These are phyloP conservation scores for Melitaea athalia DNA, from an alignment of 2,888 invertebrate species.

Conservation along the genomic window DNA sequence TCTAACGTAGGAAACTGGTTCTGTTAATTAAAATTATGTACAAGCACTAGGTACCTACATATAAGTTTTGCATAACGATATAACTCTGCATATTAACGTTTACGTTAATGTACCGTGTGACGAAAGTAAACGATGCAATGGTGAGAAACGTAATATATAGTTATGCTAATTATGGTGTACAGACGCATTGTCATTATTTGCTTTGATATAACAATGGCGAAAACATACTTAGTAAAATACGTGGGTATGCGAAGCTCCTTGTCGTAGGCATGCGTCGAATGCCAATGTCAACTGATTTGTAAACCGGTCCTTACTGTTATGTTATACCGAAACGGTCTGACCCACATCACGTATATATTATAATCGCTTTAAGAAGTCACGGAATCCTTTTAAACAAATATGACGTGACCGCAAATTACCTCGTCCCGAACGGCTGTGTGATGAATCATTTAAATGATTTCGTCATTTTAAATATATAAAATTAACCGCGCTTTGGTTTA, in stretches of 20 bases:
- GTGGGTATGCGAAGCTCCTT: slow-evolving; percentile 33
- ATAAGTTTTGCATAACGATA: slow-evolving; percentile 2
- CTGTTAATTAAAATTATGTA: neutral
- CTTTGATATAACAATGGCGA: slow-evolving; percentile 34
- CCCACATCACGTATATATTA: slow-evolving; percentile 49
- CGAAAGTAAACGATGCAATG: slow-evolving; percentile 16
- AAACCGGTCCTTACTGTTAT: slow-evolving; percentile 72
- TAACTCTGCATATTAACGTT: slow-evolving; percentile 4
- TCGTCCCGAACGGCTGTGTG: neutral
- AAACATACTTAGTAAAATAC: slow-evolving; percentile 29
- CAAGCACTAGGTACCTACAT: neutral
- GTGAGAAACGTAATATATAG: slow-evolving; percentile 24
- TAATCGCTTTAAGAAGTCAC: slow-evolving; percentile 31
- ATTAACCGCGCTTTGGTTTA: neutral
- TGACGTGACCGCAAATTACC: slow-evolving; percentile 20
- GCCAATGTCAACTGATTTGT: slow-evolving; percentile 76
- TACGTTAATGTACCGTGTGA: slow-evolving; percentile 10
- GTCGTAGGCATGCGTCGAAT: slow-evolving; percentile 51
- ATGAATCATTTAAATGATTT: neutral
- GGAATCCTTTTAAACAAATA: slow-evolving; percentile 19
- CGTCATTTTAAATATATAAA: slow-evolving; percentile 5
- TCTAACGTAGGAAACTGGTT: slow-evolving; percentile 7
- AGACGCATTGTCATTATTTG: slow-evolving; percentile 28
- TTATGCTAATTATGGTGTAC: slow-evolving; percentile 27
- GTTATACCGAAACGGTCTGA: slow-evolving; percentile 61